Evolutionary conservation across 2,888 invertebrate species (phyloP), one percentile per base, ranked within the genome.

Genomic region (Celastrina argiolus): DNA sequence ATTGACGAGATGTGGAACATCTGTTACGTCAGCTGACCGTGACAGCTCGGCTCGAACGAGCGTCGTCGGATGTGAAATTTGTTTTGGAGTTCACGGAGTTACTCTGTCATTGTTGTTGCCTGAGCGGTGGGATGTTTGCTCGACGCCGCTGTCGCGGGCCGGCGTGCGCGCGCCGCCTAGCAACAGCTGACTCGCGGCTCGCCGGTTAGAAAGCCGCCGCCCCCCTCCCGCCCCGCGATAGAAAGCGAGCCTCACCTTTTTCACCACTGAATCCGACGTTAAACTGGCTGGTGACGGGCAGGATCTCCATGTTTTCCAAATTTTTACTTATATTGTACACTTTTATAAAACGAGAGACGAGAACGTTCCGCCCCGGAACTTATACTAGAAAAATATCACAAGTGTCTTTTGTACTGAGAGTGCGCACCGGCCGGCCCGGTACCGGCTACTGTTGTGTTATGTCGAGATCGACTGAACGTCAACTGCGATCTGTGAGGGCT

Each of bases 181-280:
- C 88, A 88, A 89, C 88, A 84, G 77, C 79, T 75, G 75, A 73
- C 72, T 69, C 70, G 65, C 70, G 80, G 69, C 70, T 64, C 70
- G 80, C 81, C 84, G 80, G 84, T 85, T 87, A 88, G 88, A 88
- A 88, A 88, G 88, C 83, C 77, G 78, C 66, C 70, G 81, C 78
- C 86, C 85, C 82, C 79, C 83, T 76, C 77, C 77, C 73, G 73
- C 76, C 66, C 63, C 69, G 75, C 73, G 75, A 72, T 73, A 82
- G 84, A 88, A 89, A 89, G 89, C 58, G 63, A 73, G 78, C 84
- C 93, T 92, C 87, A 95, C 95, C 94, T 94, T 94, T 94, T 83
- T 93, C 93, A 88, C 93, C 94, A 88, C 93, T 94, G 92, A 95
- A 95, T 92, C 94, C 94, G 84, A 95, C 94, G 87, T 93, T 94